Evolutionary conservation across 2,888 invertebrate genomes (phyloP).

Genomic region (Sinelater perroti): DNA sequence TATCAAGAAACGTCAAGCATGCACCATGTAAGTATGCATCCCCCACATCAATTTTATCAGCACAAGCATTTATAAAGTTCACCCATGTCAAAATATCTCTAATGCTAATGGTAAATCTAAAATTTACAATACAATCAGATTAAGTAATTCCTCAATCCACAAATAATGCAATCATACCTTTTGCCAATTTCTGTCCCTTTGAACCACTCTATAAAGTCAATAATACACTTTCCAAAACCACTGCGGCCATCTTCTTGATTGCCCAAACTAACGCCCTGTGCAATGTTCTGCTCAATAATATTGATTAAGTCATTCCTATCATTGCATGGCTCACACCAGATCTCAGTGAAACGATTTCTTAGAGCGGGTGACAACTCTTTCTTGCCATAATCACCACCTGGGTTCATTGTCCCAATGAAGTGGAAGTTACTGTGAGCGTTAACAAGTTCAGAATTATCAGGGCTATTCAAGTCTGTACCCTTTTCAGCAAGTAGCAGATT

Average conservation of each 20-base stretch:
- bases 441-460: constrained; percentile 66
- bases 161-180: constrained; percentile 57
- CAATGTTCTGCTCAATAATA: constrained; percentile 84
- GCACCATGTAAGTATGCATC: constrained; percentile 90
- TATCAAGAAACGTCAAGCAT: constrained; percentile 89
- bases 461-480: constrained; percentile 69
- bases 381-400: constrained; percentile 99
- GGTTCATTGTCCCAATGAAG: constrained; percentile 99
- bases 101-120: constrained; percentile 84
- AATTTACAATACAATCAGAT: constrained; percentile 43
- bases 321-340: constrained; percentile 91
- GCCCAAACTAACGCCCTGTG: constrained; percentile 63
- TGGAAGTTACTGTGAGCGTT: constrained; percentile 79
- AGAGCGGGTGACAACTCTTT: constrained; percentile 98
- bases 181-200: constrained; percentile 74
- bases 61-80: constrained; percentile 80
- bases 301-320: constrained; percentile 76
- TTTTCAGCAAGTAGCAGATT: constrained; percentile 92
- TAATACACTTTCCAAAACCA: constrained; percentile 74
- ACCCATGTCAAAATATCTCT: constrained; percentile 95
- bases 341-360: constrained; percentile 97
- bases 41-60: constrained; percentile 59
- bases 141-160: neutral
- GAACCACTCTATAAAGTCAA: constrained; percentile 85
- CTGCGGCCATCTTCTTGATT: constrained; percentile 65